Conservation (phyloP, 64 coral and sea anemone genomes). For the Catalaphyllia jardinei region DNA sequence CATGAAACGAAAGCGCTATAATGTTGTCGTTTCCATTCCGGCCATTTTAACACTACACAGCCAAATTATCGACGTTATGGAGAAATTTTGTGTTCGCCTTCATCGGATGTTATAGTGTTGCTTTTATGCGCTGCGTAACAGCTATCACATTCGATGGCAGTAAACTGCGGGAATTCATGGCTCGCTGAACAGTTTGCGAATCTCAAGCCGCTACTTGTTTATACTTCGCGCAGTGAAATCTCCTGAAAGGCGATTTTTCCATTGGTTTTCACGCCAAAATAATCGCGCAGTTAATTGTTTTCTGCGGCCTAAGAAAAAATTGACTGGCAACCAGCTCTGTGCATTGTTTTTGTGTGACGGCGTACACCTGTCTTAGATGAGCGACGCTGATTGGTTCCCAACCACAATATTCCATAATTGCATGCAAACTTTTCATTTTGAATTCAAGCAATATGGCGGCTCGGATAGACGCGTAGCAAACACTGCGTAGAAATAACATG, state of each 20-base stretch:
- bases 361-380: slow-evolving; percentile 69
- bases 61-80: not conserved
- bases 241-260: not conserved
- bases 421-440: slow-evolving; percentile 86
- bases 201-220: slow-evolving; percentile 48
- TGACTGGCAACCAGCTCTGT: slow-evolving; percentile 73
- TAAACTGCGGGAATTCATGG: not conserved
- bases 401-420: slow-evolving; percentile 91
- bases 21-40: not conserved
- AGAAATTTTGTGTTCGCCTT: not conserved
- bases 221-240: slow-evolving; percentile 27
- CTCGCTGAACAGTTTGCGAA: not conserved
- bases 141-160: not conserved
- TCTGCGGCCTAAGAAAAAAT: slow-evolving; percentile 82
- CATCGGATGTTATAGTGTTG: not conserved
- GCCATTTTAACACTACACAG: not conserved
- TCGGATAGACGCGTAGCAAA: slow-evolving; percentile 57
- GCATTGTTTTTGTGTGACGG: slow-evolving; percentile 77
- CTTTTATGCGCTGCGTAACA: not conserved
- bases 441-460: slow-evolving; percentile 98
- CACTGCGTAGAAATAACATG: slow-evolving; percentile 54
- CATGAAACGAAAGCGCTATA: not conserved
- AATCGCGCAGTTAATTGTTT: slow-evolving; percentile 67
- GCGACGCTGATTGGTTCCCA: slow-evolving; percentile 42
- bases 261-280: slow-evolving; percentile 63